phyloP scores from a whole-genome alignment of 2,797 vertebrate species.

The Carcharodon carcharias region DNA sequence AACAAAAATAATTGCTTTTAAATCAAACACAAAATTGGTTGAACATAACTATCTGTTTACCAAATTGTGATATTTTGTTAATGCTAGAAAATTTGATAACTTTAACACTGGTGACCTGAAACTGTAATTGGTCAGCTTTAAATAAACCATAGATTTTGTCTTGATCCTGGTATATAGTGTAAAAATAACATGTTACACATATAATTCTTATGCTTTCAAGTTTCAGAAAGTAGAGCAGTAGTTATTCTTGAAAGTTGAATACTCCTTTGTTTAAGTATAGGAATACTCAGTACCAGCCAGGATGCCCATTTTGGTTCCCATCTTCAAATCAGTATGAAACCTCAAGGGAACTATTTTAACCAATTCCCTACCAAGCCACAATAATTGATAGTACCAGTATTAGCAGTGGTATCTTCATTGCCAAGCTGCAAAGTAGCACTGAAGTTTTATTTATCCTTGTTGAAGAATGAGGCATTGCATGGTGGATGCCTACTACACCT shows the following conservation, averaged over 20 bases:
- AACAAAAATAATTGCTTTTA: neutral
- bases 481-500: no score
- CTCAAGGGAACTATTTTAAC: neutral
- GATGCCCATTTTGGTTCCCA: neutral
- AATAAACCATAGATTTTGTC: neutral
- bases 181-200: neutral
- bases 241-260: neutral
- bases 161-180: neutral
- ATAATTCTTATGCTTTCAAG: neutral
- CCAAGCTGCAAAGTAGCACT: neutral
- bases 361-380: neutral
- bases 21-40: neutral
- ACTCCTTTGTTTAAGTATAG: neutral
- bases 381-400: neutral
- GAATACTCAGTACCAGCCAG: neutral
- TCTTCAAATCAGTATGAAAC: neutral
- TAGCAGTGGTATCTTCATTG: neutral
- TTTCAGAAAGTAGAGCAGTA: neutral
- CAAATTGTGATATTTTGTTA: neutral
- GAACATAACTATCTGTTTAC: neutral
- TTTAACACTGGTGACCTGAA: neutral
- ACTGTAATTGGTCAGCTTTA: neutral
- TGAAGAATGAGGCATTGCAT: neutral
- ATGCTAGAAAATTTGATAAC: neutral
- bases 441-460: neutral